Evolutionary conservation across 2,113 vertebrate species (phyloP), one percentile per base, ranked within the genome.

Genomic region (Psophia crepitans): DNA sequence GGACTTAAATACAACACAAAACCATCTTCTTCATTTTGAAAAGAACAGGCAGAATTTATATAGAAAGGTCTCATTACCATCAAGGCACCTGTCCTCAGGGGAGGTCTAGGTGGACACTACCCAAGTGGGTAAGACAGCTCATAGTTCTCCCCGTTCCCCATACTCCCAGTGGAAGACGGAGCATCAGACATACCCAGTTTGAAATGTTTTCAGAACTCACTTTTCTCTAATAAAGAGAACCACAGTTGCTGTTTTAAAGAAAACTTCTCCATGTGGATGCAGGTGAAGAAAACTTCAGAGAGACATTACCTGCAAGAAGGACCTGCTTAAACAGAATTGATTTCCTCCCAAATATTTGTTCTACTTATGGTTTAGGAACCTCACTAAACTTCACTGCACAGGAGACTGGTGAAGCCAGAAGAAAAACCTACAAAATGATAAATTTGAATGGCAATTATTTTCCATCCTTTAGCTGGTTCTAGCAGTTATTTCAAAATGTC

Each of bases 401-500:
- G 26, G 14, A 81, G 41, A 68, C 6, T 5, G 0, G 32, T 27
- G 49, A 93, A 84, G 9, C 26, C 79, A 46, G 27, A 60, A 75
- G 26, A 22, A 94, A 93, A 81, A 17, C 8, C 14, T 28, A 3
- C 1, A 35, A 71, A 49, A 24, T 6, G 1, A n/a, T 75, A 8
- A 11, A 61, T 64, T 49, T 84, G 51, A 87, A 84, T 75, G 56
- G 24, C 76, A 96, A 93, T 92, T 92, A 75, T 92, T 95, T 81
- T 82, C 64, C 73, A 53, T 87, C 23, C 44, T 27, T 37, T 61
- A 92, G 79, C 48, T 89, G 65, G 24, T 60, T 75, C 54, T 65
- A 84, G 73, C 44, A 81, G 68, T 64, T 78, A 71, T 68, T 96
- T 89, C 70, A 37, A 90, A 93, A 95, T 87, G 86, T 89, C 96